phyloP scores from a whole-genome alignment of 2,888 invertebrate species.

The Acronicta alni region DNA sequence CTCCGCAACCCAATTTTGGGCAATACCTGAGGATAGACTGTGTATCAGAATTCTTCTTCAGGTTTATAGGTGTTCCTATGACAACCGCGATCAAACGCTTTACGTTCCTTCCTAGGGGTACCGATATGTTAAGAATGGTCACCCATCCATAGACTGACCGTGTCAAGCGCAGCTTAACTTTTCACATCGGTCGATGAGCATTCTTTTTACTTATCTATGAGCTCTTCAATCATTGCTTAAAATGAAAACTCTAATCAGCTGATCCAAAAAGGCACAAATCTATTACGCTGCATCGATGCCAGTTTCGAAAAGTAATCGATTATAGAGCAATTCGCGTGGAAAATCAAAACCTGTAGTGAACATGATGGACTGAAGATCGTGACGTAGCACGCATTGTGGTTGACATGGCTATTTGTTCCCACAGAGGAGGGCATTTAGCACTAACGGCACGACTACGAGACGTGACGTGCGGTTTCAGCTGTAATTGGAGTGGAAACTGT shows the following conservation, averaged over 20 bases:
- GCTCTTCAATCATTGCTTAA: no score
- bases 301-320: constrained; percentile 49
- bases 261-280: constrained; percentile 23
- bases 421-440: constrained; percentile 32
- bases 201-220: no score
- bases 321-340: constrained; percentile 55
- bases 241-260: background rate
- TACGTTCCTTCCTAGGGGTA: no score
- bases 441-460: constrained; percentile 34
- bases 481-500: background rate
- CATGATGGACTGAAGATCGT: constrained; percentile 66
- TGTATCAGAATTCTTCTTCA: no score
- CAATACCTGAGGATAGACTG: no score
- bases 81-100: no score
- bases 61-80: no score
- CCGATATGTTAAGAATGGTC: no score
- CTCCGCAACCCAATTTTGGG: no score
- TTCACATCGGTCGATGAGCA: no score
- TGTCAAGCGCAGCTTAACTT: no score
- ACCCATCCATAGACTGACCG: no score
- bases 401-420: constrained; percentile 71
- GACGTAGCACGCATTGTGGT: constrained; percentile 71
- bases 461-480: constrained; percentile 4
- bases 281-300: constrained; percentile 24
- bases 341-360: constrained; percentile 64